A percentile compares a stretch with the other conserved stretches of the same genome.
phyloP scores from a whole-genome alignment of 2,113 vertebrate genomes.

The Alosa alosa region DNA sequence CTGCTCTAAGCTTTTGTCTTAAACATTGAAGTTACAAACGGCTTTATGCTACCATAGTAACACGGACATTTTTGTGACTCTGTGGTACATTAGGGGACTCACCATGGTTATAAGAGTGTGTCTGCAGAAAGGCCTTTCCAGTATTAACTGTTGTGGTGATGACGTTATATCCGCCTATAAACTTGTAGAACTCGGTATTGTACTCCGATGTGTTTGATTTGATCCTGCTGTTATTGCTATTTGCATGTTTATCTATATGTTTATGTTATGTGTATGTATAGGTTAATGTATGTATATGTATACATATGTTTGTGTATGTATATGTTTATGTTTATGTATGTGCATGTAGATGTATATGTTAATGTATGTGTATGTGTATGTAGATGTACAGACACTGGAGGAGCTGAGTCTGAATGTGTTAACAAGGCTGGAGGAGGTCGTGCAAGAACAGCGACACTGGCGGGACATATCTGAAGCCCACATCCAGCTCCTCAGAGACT shows the following conservation, averaged over 20 bases:
- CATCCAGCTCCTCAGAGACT: slow-evolving; percentile 73
- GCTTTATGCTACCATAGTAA: too few species aligned
- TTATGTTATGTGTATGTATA: background rate
- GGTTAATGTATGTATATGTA: slow-evolving; percentile 50
- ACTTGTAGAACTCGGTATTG: background rate
- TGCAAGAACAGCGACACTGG: slow-evolving; percentile 68
- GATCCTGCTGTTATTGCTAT: background rate
- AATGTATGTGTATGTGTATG: slow-evolving; percentile 38
- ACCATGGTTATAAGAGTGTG: background rate
- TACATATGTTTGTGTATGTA: background rate
- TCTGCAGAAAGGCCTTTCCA: background rate
- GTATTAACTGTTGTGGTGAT: background rate
- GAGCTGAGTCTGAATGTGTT: slow-evolving; percentile 75
- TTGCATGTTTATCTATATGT: slow-evolving; percentile 12
- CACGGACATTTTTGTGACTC: background rate
- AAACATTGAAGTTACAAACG: slow-evolving; percentile 17
- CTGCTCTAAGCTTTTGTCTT: too few species aligned
- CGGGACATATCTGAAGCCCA: slow-evolving; percentile 71
- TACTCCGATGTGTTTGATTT: background rate
- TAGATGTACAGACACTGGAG: slow-evolving; percentile 78
- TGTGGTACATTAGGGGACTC: background rate
- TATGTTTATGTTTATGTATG: background rate
- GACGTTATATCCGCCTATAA: too few species aligned
- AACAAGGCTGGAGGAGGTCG: slow-evolving; percentile 73
- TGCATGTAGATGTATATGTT: slow-evolving; percentile 8